Evolutionary conservation across 2,113 vertebrate genomes (phyloP), one percentile per base, ranked within the genome.

Genomic region (Anas platyrhynchos): DNA sequence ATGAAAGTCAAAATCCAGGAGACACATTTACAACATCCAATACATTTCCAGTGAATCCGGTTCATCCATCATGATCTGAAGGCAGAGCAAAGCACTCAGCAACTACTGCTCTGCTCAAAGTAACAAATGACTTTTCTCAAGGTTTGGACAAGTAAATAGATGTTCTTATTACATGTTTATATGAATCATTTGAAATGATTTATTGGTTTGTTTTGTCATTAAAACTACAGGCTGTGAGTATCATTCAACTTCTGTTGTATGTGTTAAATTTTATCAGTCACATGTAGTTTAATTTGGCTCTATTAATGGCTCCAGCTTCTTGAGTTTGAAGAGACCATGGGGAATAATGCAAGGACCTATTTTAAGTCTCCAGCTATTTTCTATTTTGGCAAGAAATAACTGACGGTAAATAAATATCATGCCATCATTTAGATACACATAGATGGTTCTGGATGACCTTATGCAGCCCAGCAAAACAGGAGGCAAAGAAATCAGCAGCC

Each of bases 161-260:
- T 93, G 50, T 50, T 95, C 80, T 79, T 92, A 62, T 73, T 88
- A 59, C 66, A 31, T 82, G 77, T 91, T 94, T 91, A 50, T 92
- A 62, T 73, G 32, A 95, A 89, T 69, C 3, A 82, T 94, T 92
- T 89, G 12, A 73, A 82, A 86, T 89, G 12, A 96, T 91, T 94
- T 76, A 93, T 94, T 93, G 83, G 66, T 76, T 95, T 96, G 83
- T 95, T 96, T 95, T 93, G 73, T 89, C 73, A 92, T 79, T 84
- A 82, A 91, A 96, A 82, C 34, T 77, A 36, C 67, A 86, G 36
- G 25, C 31, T 86, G n/a, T 31, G 58, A 93, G 18, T 80, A 74
- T 59, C 75, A 73, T 22, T 68, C 76, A 89, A 65, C 18, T 94
- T 95, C 71, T 73, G 16, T 50, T 82, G 18, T 32, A 62, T 55